phyloP scores from a whole-genome alignment of 2,888 invertebrate species.

The Drosophila multiciliata region DNA sequence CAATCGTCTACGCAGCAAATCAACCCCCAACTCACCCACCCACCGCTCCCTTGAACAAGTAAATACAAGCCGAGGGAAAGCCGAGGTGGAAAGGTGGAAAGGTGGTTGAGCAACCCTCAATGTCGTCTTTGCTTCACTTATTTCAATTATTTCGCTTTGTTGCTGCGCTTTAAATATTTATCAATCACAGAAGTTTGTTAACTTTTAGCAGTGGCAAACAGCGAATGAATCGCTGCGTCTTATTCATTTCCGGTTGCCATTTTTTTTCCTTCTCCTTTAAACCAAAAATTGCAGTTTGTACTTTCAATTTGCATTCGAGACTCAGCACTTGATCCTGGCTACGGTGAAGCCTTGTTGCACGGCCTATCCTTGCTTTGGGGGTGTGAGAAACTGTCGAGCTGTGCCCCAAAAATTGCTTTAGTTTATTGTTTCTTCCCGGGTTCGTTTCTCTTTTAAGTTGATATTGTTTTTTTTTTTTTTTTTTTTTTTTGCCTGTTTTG shows the following conservation, averaged over 20 bases:
- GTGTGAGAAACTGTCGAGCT: conserved; percentile 42
- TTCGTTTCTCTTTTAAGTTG: conserved; percentile 10
- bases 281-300: conserved; percentile 61
- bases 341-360: conserved; percentile 8
- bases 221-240: conserved; percentile 15
- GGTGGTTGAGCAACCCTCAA: conserved; percentile 56
- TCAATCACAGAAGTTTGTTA: conserved; percentile 85
- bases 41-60: neutral
- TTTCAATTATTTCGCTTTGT: conserved; percentile 85
- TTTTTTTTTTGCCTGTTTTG: conserved; percentile 9
- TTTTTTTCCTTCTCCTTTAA: neutral
- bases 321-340: conserved; percentile 56
- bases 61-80: neutral
- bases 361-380: conserved; percentile 30
- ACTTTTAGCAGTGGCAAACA: conserved; percentile 62
- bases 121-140: conserved; percentile 83
- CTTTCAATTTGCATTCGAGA: conserved; percentile 70
- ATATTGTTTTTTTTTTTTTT: neutral
- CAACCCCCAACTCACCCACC: conserved; percentile 1
- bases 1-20: conserved; percentile 51
- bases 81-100: neutral
- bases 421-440: conserved; percentile 51
- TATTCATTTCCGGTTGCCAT: conserved; percentile 62
- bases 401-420: conserved; percentile 39
- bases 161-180: conserved; percentile 85